These are phyloP conservation scores for Oryctolagus cuniculus DNA, from an alignment of 2,113 vertebrate species.

Conservation along the genomic window DNA sequence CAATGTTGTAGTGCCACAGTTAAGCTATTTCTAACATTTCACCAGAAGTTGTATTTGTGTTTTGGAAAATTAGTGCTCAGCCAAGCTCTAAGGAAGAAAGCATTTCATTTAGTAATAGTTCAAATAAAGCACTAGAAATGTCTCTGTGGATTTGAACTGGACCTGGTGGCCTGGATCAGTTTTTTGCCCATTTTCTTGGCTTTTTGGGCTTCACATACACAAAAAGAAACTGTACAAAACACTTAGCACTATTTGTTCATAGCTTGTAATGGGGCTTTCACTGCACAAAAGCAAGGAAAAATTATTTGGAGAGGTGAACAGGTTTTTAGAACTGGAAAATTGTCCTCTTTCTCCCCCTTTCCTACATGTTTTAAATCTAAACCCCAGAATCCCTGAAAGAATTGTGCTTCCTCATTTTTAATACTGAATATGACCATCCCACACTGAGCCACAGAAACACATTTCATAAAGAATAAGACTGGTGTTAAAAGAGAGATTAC, in stretches of 20 bases:
- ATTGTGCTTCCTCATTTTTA: constrained; percentile 56
- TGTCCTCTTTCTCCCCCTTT: constrained; percentile 13
- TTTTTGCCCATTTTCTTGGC: constrained; percentile 69
- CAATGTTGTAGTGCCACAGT: constrained; percentile 77
- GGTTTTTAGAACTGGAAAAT: constrained; percentile 68
- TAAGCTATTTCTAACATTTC: constrained; percentile 83
- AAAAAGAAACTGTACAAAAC: constrained; percentile 82
- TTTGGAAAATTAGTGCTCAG: constrained; percentile 78
- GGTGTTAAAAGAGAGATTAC: constrained; percentile 63
- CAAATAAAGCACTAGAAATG: constrained; percentile 76
- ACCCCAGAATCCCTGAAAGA: constrained; percentile 71
- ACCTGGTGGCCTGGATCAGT: constrained; percentile 74
- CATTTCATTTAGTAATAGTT: constrained; percentile 82
- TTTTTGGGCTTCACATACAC: constrained; percentile 72
- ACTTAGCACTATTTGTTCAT: constrained; percentile 67
- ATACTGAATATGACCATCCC: not conserved
- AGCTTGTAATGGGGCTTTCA: constrained; percentile 79
- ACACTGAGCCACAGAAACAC: not conserved
- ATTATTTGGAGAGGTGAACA: constrained; percentile 72
- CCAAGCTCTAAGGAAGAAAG: constrained; percentile 68
- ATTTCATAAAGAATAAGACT: constrained; percentile 64
- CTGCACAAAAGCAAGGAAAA: constrained; percentile 70
- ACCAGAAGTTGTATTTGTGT: constrained; percentile 72
- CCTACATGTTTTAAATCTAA: constrained; percentile 32
- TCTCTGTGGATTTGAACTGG: constrained; percentile 75